Evolutionary conservation across 2,888 invertebrate species (phyloP), one percentile per base, ranked within the genome.

Genomic region (Anoncus sp.): DNA sequence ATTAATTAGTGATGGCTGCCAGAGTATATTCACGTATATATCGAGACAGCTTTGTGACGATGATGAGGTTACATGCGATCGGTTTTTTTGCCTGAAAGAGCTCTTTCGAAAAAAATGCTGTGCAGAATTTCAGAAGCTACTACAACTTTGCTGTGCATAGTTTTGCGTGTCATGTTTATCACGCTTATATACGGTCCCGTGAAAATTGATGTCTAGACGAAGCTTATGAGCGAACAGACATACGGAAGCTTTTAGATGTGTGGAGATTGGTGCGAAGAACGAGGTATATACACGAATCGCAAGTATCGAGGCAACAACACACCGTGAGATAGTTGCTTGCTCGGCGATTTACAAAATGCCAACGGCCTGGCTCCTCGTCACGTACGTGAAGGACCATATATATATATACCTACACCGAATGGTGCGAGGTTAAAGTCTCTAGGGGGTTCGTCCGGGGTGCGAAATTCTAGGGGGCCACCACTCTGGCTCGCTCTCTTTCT

Each of bases 291-390:
- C 70, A 40, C 59, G 59, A 22, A 60, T 70, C 20, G 57, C 14
- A 63, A 65, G 51, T 49, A 45, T 69, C 59, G 70, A 59, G 40
- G 43, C 70, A 43, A 53, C 70, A 62, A 71, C 38, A 35, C 20
- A 24, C 40, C 57, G 55, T 45, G 49, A 14, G 43, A 55, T 62
- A 60, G 62, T 70, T 43, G 70, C 70, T 71, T 53, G 67, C 72
- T 77, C 72, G 67, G 72, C 72, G 73, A 72, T 73, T 77, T 73
- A 45, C 67, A 65, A 77, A 59, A 69, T 67, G 59, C 76, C 66
- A 62, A 76, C 71, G 60, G 60, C 60, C 38, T 40, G 60, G n/a
- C 71, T 71, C 38, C 60, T 18, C 51, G 49, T 62, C 63, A 65
- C 38, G 57, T 49, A 70, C 59, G 59, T 69, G 16, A 49, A 69